Evolutionary conservation across 2,113 vertebrate genomes (phyloP).

Genomic region (Cathartes aura): DNA sequence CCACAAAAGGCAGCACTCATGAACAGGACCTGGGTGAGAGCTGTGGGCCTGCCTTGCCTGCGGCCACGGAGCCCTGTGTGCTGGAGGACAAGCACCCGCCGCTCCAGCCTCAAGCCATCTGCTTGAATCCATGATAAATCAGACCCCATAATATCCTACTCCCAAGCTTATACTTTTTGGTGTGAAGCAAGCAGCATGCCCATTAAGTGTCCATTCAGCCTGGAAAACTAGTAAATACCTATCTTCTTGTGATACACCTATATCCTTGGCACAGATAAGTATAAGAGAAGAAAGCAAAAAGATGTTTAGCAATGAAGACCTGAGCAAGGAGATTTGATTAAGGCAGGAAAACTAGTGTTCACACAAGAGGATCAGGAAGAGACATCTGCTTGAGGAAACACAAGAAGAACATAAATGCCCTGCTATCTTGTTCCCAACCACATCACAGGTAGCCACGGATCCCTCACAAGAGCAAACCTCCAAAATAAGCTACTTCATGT

Average conservation of each 20-base stretch:
- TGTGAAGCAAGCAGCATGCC: neutral
- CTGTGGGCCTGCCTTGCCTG: neutral
- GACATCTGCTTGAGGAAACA: neutral
- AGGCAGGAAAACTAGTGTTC: neutral
- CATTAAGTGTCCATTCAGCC: neutral
- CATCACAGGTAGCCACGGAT: fast-evolving
- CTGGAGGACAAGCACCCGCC: fast-evolving
- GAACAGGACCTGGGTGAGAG: neutral
- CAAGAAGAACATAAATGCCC: neutral
- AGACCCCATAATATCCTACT: neutral
- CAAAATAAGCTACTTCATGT: neutral
- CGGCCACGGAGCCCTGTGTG: fast-evolving
- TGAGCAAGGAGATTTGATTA: neutral
- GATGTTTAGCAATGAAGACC: neutral
- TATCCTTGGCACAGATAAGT: neutral
- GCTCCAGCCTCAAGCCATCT: neutral
- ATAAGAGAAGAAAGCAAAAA: neutral
- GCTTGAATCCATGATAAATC: neutral
- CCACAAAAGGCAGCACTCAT: neutral
- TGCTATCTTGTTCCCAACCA: neutral
- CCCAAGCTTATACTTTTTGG: neutral
- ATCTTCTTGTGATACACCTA: neutral
- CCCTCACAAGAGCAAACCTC: neutral
- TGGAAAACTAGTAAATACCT: neutral
- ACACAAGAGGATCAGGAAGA: neutral